phyloP scores from a whole-genome alignment of 2,797 vertebrate genomes.

The Microchirus variegatus region DNA sequence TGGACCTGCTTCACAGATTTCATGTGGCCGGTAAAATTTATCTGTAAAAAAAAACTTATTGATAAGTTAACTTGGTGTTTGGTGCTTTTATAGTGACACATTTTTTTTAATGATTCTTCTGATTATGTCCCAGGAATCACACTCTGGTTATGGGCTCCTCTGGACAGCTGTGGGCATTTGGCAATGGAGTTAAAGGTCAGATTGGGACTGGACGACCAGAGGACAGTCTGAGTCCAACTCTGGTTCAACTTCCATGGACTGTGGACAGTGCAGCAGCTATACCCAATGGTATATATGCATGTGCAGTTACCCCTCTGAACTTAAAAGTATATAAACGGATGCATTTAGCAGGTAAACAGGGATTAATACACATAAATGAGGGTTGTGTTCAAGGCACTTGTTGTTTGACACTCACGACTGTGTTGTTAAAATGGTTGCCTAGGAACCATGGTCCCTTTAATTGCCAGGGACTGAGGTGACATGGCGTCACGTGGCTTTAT shows the following conservation, averaged over 20 bases:
- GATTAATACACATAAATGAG: too few species aligned
- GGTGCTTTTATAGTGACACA: background rate
- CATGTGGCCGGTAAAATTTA: slow-evolving; percentile 85
- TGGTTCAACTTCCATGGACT: slow-evolving; percentile 66
- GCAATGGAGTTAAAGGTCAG: slow-evolving; percentile 78
- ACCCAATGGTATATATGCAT: slow-evolving; percentile 44
- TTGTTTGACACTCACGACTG: too few species aligned
- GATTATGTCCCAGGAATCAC: slow-evolving; percentile 72
- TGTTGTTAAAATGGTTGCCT: too few species aligned
- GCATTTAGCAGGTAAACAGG: background rate
- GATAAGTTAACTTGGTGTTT: background rate
- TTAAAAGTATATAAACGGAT: background rate
- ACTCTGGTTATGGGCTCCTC: slow-evolving; percentile 84
- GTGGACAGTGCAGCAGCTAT: slow-evolving; percentile 9
- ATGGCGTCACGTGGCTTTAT: too few species aligned
- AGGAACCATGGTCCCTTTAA: too few species aligned
- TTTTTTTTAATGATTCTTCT: background rate
- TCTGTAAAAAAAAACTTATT: too few species aligned
- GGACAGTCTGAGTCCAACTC: slow-evolving; percentile 74
- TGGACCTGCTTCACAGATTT: slow-evolving; percentile 78
- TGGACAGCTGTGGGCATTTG: slow-evolving; percentile 85
- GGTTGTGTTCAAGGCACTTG: too few species aligned
- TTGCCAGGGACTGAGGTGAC: too few species aligned
- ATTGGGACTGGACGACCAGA: slow-evolving; percentile 61
- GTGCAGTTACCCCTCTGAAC: too few species aligned